Base-by-base conservation (phyloP, 2,888 invertebrate species). In the Zeuzera pyrina region DNA sequence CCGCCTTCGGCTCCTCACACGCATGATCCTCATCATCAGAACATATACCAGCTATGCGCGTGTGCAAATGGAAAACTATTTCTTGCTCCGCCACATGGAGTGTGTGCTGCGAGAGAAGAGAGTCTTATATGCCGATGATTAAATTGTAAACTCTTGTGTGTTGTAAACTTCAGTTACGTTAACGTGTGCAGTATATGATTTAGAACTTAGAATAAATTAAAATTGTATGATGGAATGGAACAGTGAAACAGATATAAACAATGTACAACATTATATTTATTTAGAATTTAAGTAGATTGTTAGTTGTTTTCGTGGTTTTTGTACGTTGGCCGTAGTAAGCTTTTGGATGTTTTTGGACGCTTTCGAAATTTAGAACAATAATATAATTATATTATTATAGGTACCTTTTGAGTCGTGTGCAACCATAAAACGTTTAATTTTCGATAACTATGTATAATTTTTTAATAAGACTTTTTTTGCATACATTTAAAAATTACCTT, bases 51-150 rank as follows among this genome's bases (percentile, higher is more conserved):
- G 74, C 79, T 97, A 47, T 97, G 97, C 77, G 92, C 93, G 44
- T 97, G 97, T 69, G 91, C 90, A 19, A 94, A 92, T 65, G 97
- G 97, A 26, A 92, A 93, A 65, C 84, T 97, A 37, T 97, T 97
- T 67, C 85, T 96, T 14, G 94, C 95, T 2, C 90, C 91, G 3
- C 89, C 96, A 0, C 91, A 92, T 56, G 91, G 92, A 26, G 87
- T 89, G 36, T 97, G 97, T 71, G 84, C 84, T 2, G 91, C 84
- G 0, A 58, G 84, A 19, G 84, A 84, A 43, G 84, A 84, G 36
- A 84, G 84, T 45, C 73, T 83, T 21, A 84, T 84, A 37, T 84
- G 84, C 49, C 84, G 84, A 84, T 84, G 77, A 15, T 28, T n/a
- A 14, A 2, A 3, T 13, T 14, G 13, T 14, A n/a, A 13, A 14